Percentiles rank a stretch among this genome's conserved stretches.
phyloP scores from a whole-genome alignment of 2,113 vertebrate genomes.

The Myanophis thanlyinensis region DNA sequence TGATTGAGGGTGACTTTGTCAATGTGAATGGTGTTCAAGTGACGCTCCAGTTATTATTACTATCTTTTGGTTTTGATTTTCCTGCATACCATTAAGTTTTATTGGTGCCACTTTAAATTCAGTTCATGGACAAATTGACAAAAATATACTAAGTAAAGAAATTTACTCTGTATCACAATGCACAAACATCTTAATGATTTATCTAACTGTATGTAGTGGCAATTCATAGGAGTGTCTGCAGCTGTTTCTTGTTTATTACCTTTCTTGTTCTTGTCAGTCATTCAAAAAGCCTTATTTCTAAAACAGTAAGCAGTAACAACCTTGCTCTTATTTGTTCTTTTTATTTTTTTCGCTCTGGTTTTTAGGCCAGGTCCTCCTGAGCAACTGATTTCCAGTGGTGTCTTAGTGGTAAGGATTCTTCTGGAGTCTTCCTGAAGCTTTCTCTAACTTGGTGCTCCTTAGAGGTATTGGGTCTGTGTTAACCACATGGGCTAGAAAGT shows the following conservation, averaged over 20 bases:
- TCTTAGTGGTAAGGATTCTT: slow-evolving; percentile 76
- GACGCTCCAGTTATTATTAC: neutral
- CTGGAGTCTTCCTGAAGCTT: neutral
- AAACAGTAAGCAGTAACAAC: neutral
- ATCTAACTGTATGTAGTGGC: neutral
- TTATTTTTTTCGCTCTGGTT: neutral
- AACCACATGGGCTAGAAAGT: neutral
- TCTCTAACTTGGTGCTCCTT: neutral
- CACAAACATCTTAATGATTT: neutral
- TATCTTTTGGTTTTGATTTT: neutral
- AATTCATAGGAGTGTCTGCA: neutral
- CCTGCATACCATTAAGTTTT: neutral
- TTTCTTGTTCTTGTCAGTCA: neutral
- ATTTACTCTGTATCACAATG: neutral
- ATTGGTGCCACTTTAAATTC: neutral
- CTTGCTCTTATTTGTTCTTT: neutral
- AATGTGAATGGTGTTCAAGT: neutral
- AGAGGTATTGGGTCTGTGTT: neutral
- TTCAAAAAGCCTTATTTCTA: neutral
- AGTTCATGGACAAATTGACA: neutral
- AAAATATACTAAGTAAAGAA: neutral
- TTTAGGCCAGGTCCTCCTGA: slow-evolving; percentile 68
- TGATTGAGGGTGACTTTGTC: neutral
- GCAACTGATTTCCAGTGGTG: slow-evolving; percentile 73
- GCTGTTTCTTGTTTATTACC: neutral